Percentiles rank a stretch among this genome's conserved stretches.
These are phyloP conservation scores for Halictus rubicundus DNA, from an alignment of 1,140 invertebrate species.

Conservation along the genomic window DNA sequence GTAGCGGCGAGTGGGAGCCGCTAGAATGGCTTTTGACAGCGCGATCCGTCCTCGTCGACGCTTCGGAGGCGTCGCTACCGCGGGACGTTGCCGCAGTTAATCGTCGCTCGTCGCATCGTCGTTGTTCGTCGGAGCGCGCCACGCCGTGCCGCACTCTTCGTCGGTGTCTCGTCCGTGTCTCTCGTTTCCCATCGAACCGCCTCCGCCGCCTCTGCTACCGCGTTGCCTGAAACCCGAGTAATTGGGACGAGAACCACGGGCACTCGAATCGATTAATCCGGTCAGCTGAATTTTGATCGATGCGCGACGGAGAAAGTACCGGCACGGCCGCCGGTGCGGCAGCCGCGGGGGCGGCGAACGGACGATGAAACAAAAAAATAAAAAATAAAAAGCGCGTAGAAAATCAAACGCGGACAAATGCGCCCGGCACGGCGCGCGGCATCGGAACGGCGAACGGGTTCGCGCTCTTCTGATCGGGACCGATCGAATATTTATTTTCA, in stretches of 20 bases:
- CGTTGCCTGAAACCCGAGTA: slow-evolving; percentile 10
- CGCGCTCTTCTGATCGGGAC: neutral
- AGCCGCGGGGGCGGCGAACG: neutral
- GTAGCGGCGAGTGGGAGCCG: slow-evolving; percentile 24
- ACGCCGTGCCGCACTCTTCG: neutral
- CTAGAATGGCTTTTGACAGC: slow-evolving; percentile 50
- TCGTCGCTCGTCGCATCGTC: neutral
- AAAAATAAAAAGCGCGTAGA: slow-evolving; percentile 7
- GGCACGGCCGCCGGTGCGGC: neutral
- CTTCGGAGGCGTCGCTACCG: slow-evolving; percentile 25
- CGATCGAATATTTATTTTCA: slow-evolving; percentile 48
- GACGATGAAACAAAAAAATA: slow-evolving; percentile 41
- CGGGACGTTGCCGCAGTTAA: slow-evolving; percentile 16
- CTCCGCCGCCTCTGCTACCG: no score
- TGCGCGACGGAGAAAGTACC: slow-evolving; percentile 47
- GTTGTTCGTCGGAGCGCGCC: neutral
- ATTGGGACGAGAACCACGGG: slow-evolving; percentile 14
- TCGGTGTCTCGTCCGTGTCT: no score
- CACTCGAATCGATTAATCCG: slow-evolving; percentile 44
- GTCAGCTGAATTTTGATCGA: slow-evolving; percentile 52
- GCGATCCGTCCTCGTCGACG: slow-evolving; percentile 30
- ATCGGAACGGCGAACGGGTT: slow-evolving; percentile 12
- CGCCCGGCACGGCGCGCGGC: no score
- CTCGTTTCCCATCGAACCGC: no score
- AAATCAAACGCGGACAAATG: slow-evolving; percentile 3